A percentile compares a stretch with the other conserved stretches of the same genome.
Evolutionary conservation across 2,888 invertebrate species (phyloP).

Genomic region (Glyphotaelius pellucidus): DNA sequence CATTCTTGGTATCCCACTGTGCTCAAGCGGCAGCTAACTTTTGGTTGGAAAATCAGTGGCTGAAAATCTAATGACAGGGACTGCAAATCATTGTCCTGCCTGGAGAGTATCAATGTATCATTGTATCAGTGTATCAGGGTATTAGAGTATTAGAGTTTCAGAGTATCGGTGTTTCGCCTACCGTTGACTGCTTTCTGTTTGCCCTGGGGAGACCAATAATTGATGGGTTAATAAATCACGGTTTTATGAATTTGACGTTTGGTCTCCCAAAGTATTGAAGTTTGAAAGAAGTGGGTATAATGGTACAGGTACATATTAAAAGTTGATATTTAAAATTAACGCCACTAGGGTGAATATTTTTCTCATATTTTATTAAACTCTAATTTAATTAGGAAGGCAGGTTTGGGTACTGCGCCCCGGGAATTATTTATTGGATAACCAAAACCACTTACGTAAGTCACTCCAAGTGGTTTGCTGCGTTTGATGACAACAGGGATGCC

Average conservation of each 20-base stretch:
- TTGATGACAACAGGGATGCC: no score
- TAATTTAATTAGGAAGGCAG: no score
- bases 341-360: no score
- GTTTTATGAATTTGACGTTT: background rate
- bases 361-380: no score
- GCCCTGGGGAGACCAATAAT: background rate
- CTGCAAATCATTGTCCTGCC: slow-evolving; percentile 34
- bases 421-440: no score
- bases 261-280: background rate
- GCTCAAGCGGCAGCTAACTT: background rate
- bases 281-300: background rate
- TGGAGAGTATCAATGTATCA: background rate
- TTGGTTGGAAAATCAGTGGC: background rate
- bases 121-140: background rate
- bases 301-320: background rate
- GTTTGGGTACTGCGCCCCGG: no score
- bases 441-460: no score
- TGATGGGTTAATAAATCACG: background rate
- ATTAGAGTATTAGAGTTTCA: no score
- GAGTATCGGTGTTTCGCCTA: background rate
- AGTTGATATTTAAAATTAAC: background rate
- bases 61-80: slow-evolving; percentile 42
- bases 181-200: background rate
- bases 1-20: background rate
- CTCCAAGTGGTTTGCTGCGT: no score